Percentiles rank a stretch among this genome's conserved stretches.
These are phyloP conservation scores for Erythrolamprus reginae DNA, from an alignment of 2,113 vertebrate species.

Conservation along the genomic window DNA sequence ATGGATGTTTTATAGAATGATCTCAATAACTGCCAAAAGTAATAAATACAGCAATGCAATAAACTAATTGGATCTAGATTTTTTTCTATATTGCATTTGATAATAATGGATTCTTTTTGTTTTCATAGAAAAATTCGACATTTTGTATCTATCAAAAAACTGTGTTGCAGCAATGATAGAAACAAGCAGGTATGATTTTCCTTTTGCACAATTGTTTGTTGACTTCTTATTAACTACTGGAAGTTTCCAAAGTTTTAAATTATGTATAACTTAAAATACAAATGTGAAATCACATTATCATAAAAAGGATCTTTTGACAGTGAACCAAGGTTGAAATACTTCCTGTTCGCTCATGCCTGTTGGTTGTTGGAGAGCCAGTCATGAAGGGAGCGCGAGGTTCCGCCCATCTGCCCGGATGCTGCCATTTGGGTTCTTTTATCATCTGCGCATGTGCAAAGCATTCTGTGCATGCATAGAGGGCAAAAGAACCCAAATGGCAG, in stretches of 20 bases:
- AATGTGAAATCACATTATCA: background rate
- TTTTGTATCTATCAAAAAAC: slow-evolving; percentile 91
- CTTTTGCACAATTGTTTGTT: background rate
- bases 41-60: background rate
- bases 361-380: too few species aligned
- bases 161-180: slow-evolving; percentile 78
- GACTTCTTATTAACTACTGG: background rate
- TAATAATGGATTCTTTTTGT: slow-evolving; percentile 61
- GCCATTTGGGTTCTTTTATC: too few species aligned
- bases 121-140: slow-evolving; percentile 89
- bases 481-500: too few species aligned
- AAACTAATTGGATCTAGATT: background rate
- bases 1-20: background rate
- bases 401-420: too few species aligned
- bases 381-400: too few species aligned
- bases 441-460: too few species aligned
- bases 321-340: too few species aligned
- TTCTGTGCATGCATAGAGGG: too few species aligned
- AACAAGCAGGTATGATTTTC: slow-evolving; percentile 82
- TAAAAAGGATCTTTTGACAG: background rate
- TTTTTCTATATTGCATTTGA: slow-evolving; percentile 25
- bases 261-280: slow-evolving; percentile 3
- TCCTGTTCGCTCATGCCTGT: too few species aligned
- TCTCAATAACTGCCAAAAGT: background rate
- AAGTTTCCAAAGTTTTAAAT: background rate